Conservation (phyloP, 2,113 vertebrate genomes). For the Sphyrna mokarran region DNA sequence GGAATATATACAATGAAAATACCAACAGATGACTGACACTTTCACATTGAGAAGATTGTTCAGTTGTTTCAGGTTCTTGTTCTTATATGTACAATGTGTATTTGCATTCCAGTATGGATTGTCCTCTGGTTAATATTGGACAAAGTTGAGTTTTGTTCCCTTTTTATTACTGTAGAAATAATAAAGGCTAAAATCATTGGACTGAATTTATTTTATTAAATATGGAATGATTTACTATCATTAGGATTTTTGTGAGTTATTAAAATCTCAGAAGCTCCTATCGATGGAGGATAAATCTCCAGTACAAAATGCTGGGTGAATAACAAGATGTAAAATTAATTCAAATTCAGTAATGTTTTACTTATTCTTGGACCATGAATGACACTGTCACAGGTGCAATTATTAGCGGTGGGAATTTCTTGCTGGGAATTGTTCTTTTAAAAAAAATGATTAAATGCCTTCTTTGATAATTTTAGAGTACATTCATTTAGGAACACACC, state of each 20-base stretch:
- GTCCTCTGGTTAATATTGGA: neutral
- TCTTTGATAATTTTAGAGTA: neutral
- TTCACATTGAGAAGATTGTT: neutral
- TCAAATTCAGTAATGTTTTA: neutral
- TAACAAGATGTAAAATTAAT: neutral
- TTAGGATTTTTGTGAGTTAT: neutral
- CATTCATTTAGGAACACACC: neutral
- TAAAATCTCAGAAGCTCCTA: neutral
- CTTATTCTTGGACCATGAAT: neutral
- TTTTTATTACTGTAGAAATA: slow-evolving; percentile 3
- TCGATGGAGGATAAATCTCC: neutral
- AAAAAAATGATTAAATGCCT: neutral
- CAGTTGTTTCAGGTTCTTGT: neutral
- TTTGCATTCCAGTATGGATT: neutral
- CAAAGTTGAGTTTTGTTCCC: neutral
- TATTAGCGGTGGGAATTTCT: neutral
- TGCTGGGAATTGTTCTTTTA: neutral
- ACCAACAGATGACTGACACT: neutral
- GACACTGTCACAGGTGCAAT: neutral
- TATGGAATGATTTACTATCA: neutral
- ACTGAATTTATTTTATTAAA: neutral
- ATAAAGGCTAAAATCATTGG: neutral
- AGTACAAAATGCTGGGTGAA: neutral
- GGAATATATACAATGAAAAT: neutral
- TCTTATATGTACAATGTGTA: neutral